Evolutionary conservation across 2,888 invertebrate genomes (phyloP).

Genomic region (Calameuta filiformis): DNA sequence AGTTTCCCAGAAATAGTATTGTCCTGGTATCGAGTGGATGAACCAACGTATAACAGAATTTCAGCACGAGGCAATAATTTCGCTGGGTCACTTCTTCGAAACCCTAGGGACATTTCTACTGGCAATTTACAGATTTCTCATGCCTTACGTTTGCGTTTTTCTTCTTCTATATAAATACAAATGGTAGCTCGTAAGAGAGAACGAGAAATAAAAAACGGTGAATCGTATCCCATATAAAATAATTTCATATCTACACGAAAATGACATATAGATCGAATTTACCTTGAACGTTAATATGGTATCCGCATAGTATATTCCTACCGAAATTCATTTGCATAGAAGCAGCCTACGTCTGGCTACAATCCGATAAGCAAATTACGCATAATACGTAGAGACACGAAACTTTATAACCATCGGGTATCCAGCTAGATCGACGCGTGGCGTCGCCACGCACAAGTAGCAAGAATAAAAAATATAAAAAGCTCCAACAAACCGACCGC

Average conservation of each 20-base stretch:
- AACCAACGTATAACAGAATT: background rate
- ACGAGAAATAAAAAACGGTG: background rate
- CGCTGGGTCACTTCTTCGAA: slow-evolving; percentile 23
- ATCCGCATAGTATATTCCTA: background rate
- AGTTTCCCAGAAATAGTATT: slow-evolving; percentile 43
- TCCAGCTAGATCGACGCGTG: background rate
- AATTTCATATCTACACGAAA: background rate
- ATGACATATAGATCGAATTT: background rate
- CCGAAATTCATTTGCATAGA: background rate
- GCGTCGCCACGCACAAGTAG: background rate
- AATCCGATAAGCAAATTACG: background rate
- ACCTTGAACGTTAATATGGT: background rate
- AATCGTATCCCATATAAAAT: background rate
- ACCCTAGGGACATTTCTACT: slow-evolving; percentile 38
- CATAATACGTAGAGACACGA: background rate
- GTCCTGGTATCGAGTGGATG: slow-evolving; percentile 12
- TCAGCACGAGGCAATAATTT: slow-evolving; percentile 24
- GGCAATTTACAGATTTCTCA: slow-evolving; percentile 43
- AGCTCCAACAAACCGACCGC: background rate
- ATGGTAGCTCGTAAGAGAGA: background rate
- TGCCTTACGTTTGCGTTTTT: slow-evolving; percentile 13
- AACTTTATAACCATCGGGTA: background rate
- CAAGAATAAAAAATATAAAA: background rate
- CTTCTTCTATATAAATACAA: background rate
- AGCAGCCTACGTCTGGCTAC: background rate